A percentile compares a stretch with the other conserved stretches of the same genome.
Evolutionary conservation across 2,113 vertebrate species (phyloP).

Genomic region (Salvator merianae): DNA sequence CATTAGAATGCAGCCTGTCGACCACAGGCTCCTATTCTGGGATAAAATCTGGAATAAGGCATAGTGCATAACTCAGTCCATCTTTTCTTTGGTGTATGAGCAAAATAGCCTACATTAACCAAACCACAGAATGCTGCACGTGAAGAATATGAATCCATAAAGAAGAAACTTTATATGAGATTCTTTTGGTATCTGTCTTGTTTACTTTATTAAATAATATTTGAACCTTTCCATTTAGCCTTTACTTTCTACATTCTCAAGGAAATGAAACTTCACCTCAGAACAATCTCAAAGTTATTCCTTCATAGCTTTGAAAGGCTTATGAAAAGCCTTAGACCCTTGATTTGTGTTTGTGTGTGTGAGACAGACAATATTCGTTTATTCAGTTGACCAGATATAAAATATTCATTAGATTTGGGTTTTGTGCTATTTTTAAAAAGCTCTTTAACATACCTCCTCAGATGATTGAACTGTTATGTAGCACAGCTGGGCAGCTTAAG

Average conservation of each 20-base stretch:
- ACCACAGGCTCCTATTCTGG: no score
- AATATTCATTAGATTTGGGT: slow-evolving; percentile 1
- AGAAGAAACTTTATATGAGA: neutral
- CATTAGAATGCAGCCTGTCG: no score
- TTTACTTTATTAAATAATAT: neutral
- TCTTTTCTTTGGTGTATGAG: no score
- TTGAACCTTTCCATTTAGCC: neutral
- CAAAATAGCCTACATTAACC: neutral
- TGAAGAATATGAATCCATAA: neutral
- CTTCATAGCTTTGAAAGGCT: slow-evolving; percentile 29
- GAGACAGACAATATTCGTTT: slow-evolving; percentile 1
- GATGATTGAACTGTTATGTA: slow-evolving; percentile 7
- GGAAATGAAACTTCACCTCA: neutral
- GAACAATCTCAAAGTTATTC: slow-evolving; percentile 6
- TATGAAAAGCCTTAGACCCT: slow-evolving; percentile 2
- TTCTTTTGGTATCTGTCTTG: neutral
- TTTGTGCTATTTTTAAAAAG: neutral
- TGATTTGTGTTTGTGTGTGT: neutral
- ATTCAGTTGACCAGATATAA: slow-evolving; percentile 12
- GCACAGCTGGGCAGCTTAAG: neutral
- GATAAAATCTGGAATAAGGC: no score
- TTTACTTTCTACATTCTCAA: neutral
- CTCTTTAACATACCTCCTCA: neutral
- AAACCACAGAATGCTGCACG: neutral
- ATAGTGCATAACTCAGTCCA: no score